These are phyloP conservation scores for Aradophagus sp. DNA, from an alignment of 1,140 invertebrate genomes.

Conservation along the genomic window DNA sequence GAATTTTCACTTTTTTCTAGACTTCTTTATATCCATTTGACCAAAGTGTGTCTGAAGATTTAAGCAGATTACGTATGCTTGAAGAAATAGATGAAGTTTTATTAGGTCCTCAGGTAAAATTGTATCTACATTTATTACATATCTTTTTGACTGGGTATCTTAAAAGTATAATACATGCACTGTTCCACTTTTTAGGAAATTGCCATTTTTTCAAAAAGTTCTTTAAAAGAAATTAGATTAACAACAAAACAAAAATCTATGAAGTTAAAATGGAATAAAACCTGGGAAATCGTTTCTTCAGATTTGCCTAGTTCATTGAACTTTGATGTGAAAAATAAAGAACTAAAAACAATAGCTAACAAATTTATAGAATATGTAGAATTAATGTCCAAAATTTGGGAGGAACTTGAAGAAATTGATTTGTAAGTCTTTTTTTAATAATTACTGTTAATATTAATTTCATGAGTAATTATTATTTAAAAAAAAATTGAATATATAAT, in stretches of 20 bases:
- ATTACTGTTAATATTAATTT: too few relatives aligned
- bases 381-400: constrained; percentile 60
- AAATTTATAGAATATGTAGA: constrained; percentile 60
- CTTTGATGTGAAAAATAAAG: constrained; percentile 50
- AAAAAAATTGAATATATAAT: too few relatives aligned
- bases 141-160: background rate
- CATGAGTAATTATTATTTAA: too few relatives aligned
- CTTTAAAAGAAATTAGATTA: constrained; percentile 56
- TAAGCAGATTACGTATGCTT: constrained; percentile 16
- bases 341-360: constrained; percentile 55
- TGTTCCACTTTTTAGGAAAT: constrained; percentile 22
- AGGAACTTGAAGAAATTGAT: constrained; percentile 65
- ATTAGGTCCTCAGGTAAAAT: constrained; percentile 11
- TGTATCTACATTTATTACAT: background rate
- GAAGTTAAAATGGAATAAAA: constrained; percentile 56
- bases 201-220: constrained; percentile 4
- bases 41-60: background rate
- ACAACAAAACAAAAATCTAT: constrained; percentile 56
- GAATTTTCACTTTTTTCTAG: background rate
- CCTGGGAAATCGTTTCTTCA: constrained; percentile 66
- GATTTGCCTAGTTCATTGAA: constrained; percentile 62
- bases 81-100: constrained; percentile 28
- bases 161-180: too few relatives aligned
- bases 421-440: too few relatives aligned
- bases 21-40: constrained; percentile 17